A percentile compares a stretch with the other conserved stretches of the same genome.
Evolutionary conservation across 2,888 invertebrate species (phyloP).

Genomic region (Microdon myrmicae): DNA sequence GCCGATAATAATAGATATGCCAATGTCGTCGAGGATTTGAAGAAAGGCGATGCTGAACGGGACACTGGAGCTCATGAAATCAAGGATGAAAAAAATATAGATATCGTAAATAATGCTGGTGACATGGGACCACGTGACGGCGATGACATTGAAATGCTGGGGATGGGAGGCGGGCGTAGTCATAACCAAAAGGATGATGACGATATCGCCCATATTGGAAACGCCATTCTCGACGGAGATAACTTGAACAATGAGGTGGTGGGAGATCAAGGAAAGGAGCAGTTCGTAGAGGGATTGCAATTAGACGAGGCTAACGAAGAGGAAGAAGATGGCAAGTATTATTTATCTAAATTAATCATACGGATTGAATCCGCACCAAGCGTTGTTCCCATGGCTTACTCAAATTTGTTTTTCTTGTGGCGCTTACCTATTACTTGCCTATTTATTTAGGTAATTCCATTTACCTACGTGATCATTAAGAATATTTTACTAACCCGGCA

Average conservation of each 20-base stretch:
- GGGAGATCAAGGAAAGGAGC: conserved; percentile 66
- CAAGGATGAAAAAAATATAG: conserved; percentile 60
- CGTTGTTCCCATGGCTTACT: too few species aligned
- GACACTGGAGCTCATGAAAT: conserved; percentile 66
- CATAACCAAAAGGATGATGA: conserved; percentile 53
- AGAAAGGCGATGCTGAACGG: conserved; percentile 54
- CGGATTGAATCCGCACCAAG: too few species aligned
- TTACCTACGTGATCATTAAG: too few species aligned
- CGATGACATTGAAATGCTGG: conserved; percentile 57
- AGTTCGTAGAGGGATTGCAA: conserved; percentile 63
- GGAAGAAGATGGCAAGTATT: conserved; percentile 68
- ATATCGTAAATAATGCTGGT: conserved; percentile 62
- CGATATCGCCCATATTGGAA: conserved; percentile 58
- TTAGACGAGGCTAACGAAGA: conserved; percentile 65
- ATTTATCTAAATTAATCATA: too few species aligned
- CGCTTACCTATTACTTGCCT: too few species aligned
- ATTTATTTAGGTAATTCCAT: too few species aligned
- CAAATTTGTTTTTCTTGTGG: too few species aligned
- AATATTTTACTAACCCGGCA: too few species aligned
- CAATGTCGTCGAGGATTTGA: conserved; percentile 61
- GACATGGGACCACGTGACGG: conserved; percentile 56
- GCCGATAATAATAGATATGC: conserved; percentile 62
- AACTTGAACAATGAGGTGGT: conserved; percentile 68
- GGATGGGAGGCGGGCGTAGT: conserved; percentile 46
- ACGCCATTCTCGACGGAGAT: conserved; percentile 61